Evolutionary conservation across 2,888 invertebrate genomes (phyloP).

Genomic region (Apodemia mormo): DNA sequence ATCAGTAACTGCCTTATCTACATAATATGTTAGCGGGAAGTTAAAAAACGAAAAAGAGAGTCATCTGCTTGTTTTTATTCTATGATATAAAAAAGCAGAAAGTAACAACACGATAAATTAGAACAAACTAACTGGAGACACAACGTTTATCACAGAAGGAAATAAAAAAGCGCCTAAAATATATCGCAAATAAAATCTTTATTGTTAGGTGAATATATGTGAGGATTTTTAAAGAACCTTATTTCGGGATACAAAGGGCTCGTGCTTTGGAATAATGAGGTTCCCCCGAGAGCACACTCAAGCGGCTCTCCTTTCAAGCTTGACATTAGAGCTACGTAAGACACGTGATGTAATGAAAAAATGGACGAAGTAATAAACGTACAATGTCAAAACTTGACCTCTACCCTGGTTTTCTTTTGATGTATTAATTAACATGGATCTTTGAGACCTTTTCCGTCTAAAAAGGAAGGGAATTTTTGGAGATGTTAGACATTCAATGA

Average conservation of each 20-base stretch:
- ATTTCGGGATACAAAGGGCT: conserved; percentile 74
- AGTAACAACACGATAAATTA: too few species aligned
- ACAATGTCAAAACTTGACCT: conserved; percentile 15
- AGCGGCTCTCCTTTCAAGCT: conserved; percentile 66
- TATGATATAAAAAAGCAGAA: too few species aligned
- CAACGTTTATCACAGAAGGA: neutral
- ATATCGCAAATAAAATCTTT: conserved; percentile 28
- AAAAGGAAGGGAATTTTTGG: neutral
- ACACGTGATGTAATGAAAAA: conserved; percentile 29
- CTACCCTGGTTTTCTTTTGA: conserved; percentile 10
- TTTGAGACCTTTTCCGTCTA: neutral
- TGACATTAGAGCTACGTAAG: conserved; percentile 57
- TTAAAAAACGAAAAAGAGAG: too few species aligned
- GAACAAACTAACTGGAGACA: too few species aligned
- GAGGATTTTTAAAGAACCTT: conserved; percentile 78
- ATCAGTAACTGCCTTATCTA: too few species aligned
- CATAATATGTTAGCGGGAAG: too few species aligned
- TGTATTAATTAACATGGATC: conserved; percentile 7
- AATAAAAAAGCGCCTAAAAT: neutral
- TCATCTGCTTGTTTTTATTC: too few species aligned
- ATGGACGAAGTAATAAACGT: conserved; percentile 15
- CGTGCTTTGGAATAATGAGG: conserved; percentile 79
- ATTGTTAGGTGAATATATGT: conserved; percentile 50
- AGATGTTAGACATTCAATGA: neutral
- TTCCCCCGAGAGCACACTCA: conserved; percentile 61